These are phyloP conservation scores for Arvicanthis niloticus DNA, from an alignment of 2,113 vertebrate species.

Conservation along the genomic window DNA sequence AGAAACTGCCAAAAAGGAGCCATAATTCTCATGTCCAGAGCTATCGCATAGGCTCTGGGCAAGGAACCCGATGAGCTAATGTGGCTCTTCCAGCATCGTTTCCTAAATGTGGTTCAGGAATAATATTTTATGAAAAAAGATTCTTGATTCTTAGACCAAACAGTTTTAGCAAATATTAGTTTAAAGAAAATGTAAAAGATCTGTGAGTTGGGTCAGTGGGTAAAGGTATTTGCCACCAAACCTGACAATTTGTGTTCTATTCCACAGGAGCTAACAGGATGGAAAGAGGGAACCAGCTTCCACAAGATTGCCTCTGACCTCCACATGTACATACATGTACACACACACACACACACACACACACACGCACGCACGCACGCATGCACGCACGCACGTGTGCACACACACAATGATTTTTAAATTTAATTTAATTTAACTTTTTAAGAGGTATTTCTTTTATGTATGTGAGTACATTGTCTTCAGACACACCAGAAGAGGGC, in stretches of 20 bases:
- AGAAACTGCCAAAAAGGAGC: background rate
- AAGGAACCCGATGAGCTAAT: background rate
- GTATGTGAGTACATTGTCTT: too few species aligned
- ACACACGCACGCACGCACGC: background rate
- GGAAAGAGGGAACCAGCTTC: background rate
- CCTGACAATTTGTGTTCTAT: too few species aligned
- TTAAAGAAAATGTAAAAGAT: background rate
- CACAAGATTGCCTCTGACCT: background rate
- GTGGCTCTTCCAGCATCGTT: background rate
- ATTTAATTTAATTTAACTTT: too few species aligned
- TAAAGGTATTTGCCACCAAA: background rate
- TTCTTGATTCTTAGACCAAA: background rate
- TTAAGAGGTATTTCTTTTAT: too few species aligned
- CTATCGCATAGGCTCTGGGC: background rate
- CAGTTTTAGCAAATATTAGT: background rate
- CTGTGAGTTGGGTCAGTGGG: background rate
- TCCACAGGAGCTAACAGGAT: background rate
- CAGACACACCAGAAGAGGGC: too few species aligned
- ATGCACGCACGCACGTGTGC: too few species aligned
- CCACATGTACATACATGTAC: background rate
- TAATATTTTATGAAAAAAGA: background rate
- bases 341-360: background rate
- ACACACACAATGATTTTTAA: background rate
- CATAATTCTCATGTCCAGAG: background rate
- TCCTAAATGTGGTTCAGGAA: background rate